Evolutionary conservation across 2,113 vertebrate species (phyloP).

Genomic region (Scatophagus argus): DNA sequence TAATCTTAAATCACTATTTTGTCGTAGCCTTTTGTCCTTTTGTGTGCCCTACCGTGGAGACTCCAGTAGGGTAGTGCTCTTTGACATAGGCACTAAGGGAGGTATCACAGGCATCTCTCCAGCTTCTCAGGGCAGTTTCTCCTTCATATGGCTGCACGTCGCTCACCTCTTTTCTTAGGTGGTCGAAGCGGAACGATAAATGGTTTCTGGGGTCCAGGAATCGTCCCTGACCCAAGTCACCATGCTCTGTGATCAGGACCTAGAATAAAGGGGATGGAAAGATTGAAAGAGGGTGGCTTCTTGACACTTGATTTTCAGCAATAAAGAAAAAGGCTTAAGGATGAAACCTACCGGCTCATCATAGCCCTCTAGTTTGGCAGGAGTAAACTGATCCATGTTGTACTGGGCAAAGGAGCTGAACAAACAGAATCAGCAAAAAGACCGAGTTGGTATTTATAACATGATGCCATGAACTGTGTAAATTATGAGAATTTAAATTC

Average conservation of each 20-base stretch:
- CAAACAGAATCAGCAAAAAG: not conserved
- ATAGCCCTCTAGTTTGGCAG: conserved; percentile 94
- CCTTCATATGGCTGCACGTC: conserved; percentile 92
- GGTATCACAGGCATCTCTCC: conserved; percentile 93
- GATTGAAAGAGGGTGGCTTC: not conserved
- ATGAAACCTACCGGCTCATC: conserved; percentile 92
- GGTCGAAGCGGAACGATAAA: conserved; percentile 96
- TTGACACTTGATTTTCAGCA: not conserved
- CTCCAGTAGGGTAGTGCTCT: conserved; percentile 96
- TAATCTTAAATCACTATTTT: not conserved
- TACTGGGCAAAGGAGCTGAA: conserved; percentile 98
- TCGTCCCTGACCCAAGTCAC: conserved; percentile 95
- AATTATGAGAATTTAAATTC: not conserved
- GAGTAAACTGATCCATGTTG: conserved; percentile 99
- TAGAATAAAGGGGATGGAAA: conserved; percentile 52
- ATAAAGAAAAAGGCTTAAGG: not conserved
- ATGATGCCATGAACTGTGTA: not conserved
- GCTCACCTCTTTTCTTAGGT: conserved; percentile 96
- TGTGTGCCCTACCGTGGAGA: conserved; percentile 89
- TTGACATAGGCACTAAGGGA: conserved; percentile 94
- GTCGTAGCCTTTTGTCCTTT: not conserved
- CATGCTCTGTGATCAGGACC: conserved; percentile 98
- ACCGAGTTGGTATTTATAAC: not conserved
- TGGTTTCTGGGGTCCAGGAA: conserved; percentile 95
- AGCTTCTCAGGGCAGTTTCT: conserved; percentile 89